phyloP scores from a whole-genome alignment of 2,797 vertebrate genomes.

The Coendou prehensilis region DNA sequence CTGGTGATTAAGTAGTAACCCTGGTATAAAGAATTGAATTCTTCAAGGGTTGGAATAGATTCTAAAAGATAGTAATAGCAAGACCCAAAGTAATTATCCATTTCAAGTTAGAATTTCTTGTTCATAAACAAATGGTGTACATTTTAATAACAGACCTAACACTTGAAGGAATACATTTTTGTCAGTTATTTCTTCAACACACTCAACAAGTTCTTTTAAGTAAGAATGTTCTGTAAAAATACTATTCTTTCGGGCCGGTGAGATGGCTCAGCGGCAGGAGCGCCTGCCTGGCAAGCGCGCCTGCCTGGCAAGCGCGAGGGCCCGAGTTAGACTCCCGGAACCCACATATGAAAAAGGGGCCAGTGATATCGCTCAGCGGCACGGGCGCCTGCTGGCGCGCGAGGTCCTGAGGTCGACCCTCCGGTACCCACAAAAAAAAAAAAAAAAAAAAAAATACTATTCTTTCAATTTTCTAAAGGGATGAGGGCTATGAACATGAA shows the following conservation, averaged over 20 bases:
- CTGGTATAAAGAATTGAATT: not conserved
- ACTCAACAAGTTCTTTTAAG: not conserved
- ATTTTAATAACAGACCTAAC: not conserved
- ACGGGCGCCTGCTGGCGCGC: no score
- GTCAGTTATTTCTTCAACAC: not conserved
- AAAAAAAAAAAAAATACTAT: not conserved
- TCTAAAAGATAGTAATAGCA: not conserved
- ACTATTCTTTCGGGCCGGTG: no score
- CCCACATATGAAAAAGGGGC: no score
- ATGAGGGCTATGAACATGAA: conserved; percentile 17
- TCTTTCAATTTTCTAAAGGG: conserved; percentile 48
- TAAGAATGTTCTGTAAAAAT: not conserved
- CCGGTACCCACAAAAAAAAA: no score
- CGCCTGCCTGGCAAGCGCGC: no score
- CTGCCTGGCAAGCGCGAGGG: no score
- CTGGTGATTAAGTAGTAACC: not conserved
- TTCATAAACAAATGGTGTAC: not conserved
- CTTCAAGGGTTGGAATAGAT: not conserved
- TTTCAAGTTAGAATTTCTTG: not conserved
- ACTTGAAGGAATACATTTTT: not conserved
- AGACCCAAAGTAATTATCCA: not conserved
- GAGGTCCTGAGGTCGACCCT: no score
- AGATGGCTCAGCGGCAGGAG: no score
- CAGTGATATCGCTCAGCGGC: no score
- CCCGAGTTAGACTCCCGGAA: no score